Conservation (phyloP, 2,888 invertebrate species). For the Trichogramma dendrolimi region DNA sequence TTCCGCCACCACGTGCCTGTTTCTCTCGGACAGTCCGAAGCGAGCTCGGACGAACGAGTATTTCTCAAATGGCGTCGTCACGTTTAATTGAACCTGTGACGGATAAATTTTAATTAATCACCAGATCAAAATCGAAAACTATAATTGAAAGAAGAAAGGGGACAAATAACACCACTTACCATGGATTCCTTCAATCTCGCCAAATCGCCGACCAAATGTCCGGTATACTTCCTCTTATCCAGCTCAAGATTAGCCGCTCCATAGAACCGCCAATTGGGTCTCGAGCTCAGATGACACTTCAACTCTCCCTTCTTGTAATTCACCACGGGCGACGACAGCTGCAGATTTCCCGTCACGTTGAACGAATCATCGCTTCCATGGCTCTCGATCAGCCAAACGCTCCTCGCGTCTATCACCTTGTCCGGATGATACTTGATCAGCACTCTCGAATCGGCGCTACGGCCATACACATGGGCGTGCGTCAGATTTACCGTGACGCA, state of each 20-base stretch:
- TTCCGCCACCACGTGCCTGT: conserved; percentile 70
- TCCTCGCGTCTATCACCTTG: conserved; percentile 65
- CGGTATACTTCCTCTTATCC: conserved; percentile 66
- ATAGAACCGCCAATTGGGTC: conserved; percentile 62
- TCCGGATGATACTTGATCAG: conserved; percentile 63
- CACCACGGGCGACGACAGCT: conserved; percentile 64
- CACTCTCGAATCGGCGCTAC: conserved; percentile 52
- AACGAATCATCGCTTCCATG: conserved; percentile 54
- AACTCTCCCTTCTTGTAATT: conserved; percentile 65
- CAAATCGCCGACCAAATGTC: conserved; percentile 60
- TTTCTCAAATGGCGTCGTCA: conserved; percentile 70
- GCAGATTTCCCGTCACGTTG: conserved; percentile 66
- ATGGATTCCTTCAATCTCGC: conserved; percentile 71
- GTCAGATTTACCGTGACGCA: conserved; percentile 57
- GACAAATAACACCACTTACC: conserved; percentile 37
- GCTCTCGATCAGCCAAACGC: conserved; percentile 64
- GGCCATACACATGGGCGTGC: conserved; percentile 56
- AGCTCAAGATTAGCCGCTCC: conserved; percentile 69
- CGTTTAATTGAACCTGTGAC: conserved; percentile 56
- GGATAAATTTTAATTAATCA: background rate
- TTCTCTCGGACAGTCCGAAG: conserved; percentile 68
- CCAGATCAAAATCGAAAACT: background rate
- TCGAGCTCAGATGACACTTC: conserved; percentile 63
- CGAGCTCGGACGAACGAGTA: conserved; percentile 63
- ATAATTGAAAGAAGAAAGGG: background rate